Percentiles rank a stretch among this genome's conserved stretches.
phyloP scores from a whole-genome alignment of 2,113 vertebrate species.

The Cisticola juncidis region DNA sequence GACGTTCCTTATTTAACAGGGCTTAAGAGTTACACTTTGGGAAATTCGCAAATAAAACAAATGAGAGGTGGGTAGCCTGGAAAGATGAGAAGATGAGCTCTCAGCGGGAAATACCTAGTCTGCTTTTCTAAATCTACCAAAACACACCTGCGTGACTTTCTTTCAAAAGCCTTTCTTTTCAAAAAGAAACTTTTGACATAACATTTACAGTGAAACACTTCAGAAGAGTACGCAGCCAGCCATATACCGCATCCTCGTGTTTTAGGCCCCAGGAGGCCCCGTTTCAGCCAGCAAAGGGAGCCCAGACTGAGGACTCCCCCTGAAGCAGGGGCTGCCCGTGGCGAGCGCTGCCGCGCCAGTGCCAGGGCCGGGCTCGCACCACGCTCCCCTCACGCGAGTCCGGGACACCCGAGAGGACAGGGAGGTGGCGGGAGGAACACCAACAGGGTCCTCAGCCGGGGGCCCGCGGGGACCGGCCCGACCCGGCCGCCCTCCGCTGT shows the following conservation, averaged over 20 bases:
- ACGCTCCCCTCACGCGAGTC: neutral
- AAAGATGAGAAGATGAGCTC: neutral
- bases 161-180: no score
- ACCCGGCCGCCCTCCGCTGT: neutral
- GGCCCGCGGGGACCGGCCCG: no score
- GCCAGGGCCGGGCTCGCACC: neutral
- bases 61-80: rapidly evolving
- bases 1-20: rapidly evolving
- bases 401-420: neutral
- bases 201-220: rapidly evolving
- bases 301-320: rapidly evolving
- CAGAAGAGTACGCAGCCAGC: neutral
- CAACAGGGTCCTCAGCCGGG: no score
- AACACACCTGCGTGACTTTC: rapidly evolving
- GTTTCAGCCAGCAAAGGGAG: rapidly evolving
- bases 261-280: rapidly evolving
- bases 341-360: neutral
- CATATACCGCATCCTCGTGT: rapidly evolving
- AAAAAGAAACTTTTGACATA: rapidly evolving
- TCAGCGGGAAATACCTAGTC: neutral
- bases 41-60: neutral
- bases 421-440: neutral
- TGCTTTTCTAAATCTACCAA: neutral
- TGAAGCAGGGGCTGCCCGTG: rapidly evolving
- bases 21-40: rapidly evolving